These are phyloP conservation scores for Sympetrum striolatum DNA, from an alignment of 2,888 invertebrate genomes.

Conservation along the genomic window DNA sequence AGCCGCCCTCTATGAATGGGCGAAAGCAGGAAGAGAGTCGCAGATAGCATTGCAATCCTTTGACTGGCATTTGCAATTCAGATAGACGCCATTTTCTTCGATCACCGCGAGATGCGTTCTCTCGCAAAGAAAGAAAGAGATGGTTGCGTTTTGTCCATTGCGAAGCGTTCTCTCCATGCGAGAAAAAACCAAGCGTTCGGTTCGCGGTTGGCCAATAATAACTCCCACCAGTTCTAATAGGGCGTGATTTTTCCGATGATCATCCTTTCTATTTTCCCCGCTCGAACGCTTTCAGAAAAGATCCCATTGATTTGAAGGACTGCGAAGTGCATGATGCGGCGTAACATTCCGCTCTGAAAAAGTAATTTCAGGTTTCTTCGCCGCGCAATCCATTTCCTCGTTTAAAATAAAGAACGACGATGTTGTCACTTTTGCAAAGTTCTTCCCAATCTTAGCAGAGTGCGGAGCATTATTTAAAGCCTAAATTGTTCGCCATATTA, in stretches of 20 bases:
- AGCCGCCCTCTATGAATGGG: background rate
- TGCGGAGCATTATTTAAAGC: too few relatives aligned
- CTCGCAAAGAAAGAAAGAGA: background rate
- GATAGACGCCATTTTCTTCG: background rate
- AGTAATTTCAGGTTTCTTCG: background rate
- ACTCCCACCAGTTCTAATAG: background rate
- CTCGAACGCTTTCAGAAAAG: background rate
- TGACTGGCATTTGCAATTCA: conserved; percentile 16
- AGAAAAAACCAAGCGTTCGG: background rate
- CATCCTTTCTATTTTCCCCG: background rate
- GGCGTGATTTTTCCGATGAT: background rate
- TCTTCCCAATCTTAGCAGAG: too few relatives aligned
- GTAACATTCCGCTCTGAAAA: background rate
- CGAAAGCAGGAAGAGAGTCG: background rate
- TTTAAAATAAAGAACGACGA: too few relatives aligned
- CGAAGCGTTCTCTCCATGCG: background rate
- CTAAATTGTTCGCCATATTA: too few relatives aligned
- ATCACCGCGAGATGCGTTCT: background rate
- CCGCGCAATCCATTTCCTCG: too few relatives aligned
- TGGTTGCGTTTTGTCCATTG: background rate
- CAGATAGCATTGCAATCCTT: background rate
- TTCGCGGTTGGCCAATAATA: background rate
- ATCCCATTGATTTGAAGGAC: background rate
- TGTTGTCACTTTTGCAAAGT: too few relatives aligned
- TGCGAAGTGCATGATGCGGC: background rate